Evolutionary conservation across 2,888 invertebrate species (phyloP).

Genomic region (Trissolcus brochymenae): DNA sequence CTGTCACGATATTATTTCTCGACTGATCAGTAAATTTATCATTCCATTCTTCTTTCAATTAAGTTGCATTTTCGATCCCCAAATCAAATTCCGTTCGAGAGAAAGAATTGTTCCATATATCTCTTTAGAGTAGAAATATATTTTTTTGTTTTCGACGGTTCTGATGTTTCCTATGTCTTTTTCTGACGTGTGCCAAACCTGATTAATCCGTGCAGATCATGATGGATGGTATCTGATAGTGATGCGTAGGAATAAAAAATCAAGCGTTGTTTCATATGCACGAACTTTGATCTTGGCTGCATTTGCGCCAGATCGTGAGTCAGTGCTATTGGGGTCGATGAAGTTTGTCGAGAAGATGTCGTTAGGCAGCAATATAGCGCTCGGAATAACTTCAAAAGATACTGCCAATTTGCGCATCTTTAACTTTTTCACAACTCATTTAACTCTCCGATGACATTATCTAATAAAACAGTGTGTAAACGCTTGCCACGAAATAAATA

Average conservation of each 20-base stretch:
- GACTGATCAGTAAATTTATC: constrained; percentile 11
- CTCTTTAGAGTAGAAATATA: too few relatives aligned
- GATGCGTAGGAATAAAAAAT: background rate
- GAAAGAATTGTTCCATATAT: too few relatives aligned
- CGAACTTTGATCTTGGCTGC: constrained; percentile 44
- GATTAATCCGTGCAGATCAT: background rate
- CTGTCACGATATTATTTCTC: constrained; percentile 2
- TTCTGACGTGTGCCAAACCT: too few relatives aligned
- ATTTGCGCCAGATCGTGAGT: constrained; percentile 28
- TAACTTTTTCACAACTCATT: too few relatives aligned
- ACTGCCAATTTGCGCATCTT: too few relatives aligned
- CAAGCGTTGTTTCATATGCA: constrained; percentile 7
- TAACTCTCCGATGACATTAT: background rate
- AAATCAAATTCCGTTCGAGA: too few relatives aligned
- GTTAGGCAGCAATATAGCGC: constrained; percentile 10
- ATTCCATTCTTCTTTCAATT: too few relatives aligned
- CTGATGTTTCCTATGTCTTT: too few relatives aligned
- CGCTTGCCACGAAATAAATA: background rate
- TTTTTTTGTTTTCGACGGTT: too few relatives aligned
- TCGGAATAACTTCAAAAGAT: too few relatives aligned
- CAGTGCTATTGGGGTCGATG: constrained; percentile 44
- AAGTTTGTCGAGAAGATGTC: constrained; percentile 32
- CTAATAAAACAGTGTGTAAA: constrained; percentile 3
- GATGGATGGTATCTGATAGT: background rate
- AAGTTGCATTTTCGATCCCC: background rate